A percentile compares a stretch with the other conserved stretches of the same genome.
Evolutionary conservation across 92 coral and sea anemone species (phyloP).

Genomic region (Plumapathes pennacea): DNA sequence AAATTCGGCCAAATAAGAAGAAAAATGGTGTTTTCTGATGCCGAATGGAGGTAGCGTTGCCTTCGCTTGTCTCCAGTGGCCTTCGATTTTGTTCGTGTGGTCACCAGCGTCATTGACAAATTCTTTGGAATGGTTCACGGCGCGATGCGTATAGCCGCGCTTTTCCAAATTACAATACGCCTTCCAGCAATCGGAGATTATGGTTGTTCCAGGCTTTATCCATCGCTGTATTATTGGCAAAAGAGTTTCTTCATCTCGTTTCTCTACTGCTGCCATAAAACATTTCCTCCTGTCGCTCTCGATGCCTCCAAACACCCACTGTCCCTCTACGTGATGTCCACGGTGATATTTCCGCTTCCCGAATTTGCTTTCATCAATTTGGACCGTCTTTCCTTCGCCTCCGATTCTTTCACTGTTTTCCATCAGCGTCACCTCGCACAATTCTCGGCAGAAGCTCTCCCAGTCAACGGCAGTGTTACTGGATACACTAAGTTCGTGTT

Average conservation of each 20-base stretch:
- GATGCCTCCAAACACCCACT: conserved; percentile 25
- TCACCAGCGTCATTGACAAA: conserved; percentile 49
- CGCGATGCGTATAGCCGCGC: conserved; percentile 24
- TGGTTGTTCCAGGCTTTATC: conserved; percentile 21
- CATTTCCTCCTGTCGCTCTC: conserved; percentile 16
- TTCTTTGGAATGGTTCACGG: conserved; percentile 44
- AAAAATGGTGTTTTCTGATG: conserved; percentile 16
- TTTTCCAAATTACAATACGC: conserved; percentile 35
- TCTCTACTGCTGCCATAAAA: conserved; percentile 10
- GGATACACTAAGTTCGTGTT: conserved; percentile 30
- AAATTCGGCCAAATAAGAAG: conserved; percentile 36
- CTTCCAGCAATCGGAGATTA: conserved; percentile 55
- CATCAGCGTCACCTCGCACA: conserved; percentile 24
- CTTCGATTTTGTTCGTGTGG: conserved; percentile 54
- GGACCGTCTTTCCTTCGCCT: conserved; percentile 24
- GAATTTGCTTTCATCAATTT: conserved; percentile 14
- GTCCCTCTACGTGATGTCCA: conserved; percentile 27
- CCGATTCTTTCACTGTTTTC: conserved; percentile 23
- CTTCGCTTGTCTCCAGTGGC: conserved; percentile 51
- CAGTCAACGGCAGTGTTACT: conserved; percentile 22
- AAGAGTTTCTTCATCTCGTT: conserved; percentile 15
- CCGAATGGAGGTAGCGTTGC: conserved; percentile 32
- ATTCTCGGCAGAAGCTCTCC: conserved; percentile 37
- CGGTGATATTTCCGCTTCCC: conserved; percentile 12
- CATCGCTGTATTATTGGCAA: conserved; percentile 5